Evolutionary conservation across 2,888 invertebrate genomes (phyloP).

Genomic region (Nomada fucata): DNA sequence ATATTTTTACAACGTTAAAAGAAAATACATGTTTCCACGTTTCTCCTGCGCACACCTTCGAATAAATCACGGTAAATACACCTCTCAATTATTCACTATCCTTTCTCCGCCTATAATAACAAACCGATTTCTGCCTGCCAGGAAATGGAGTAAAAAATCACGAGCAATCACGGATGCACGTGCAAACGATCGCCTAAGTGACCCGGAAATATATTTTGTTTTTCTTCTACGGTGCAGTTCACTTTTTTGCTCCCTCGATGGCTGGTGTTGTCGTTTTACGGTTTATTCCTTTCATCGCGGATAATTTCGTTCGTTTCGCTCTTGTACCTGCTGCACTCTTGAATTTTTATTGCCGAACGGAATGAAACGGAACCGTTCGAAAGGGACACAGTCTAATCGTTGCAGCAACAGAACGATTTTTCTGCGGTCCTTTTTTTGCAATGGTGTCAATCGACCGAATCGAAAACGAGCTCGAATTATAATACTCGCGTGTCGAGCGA

Average conservation of each 20-base stretch:
- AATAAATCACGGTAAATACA: neutral
- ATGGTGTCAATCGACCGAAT: neutral
- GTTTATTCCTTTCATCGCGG: conserved; percentile 48
- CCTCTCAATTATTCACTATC: conserved; percentile 8
- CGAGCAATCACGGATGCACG: conserved; percentile 3
- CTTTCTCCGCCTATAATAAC: neutral
- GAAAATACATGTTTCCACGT: too few species aligned
- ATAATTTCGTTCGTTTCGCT: conserved; percentile 52
- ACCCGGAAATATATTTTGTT: conserved; percentile 26
- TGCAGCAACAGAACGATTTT: conserved; percentile 7
- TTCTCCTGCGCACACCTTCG: neutral
- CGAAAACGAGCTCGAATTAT: conserved; percentile 5
- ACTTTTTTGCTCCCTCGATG: conserved; percentile 24
- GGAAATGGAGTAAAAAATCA: neutral
- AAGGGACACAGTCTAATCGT: conserved; percentile 19
- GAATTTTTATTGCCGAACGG: conserved; percentile 8
- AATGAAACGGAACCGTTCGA: neutral
- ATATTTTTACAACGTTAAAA: too few species aligned
- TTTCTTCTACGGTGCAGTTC: neutral
- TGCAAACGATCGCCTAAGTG: conserved; percentile 34
- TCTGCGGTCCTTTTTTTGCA: neutral
- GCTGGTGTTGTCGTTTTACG: conserved; percentile 33
- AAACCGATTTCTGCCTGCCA: neutral
- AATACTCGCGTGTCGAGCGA: neutral
- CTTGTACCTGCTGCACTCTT: conserved; percentile 11